A percentile compares a stretch with the other conserved stretches of the same genome.
phyloP scores from a whole-genome alignment of 37 sponge, comb jelly and placozoan species.

The Haliclona indistincta region DNA sequence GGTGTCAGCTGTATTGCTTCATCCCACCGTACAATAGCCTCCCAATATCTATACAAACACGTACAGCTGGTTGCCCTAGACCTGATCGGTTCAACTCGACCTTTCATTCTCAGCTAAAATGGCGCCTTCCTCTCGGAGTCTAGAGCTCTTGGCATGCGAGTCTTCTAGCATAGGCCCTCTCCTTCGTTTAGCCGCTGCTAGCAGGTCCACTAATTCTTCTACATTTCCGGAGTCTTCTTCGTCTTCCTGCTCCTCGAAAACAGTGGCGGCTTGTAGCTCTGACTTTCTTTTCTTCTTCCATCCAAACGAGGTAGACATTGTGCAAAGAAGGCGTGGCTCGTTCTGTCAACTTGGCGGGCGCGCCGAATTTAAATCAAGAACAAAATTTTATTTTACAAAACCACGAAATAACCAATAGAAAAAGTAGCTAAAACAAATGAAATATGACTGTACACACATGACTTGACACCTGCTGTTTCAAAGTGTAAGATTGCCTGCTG shows the following conservation, averaged over 20 bases:
- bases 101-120: conserved; percentile 75
- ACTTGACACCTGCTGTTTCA: too few relatives aligned
- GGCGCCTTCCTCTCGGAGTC: conserved; percentile 76
- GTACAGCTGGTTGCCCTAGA: not conserved
- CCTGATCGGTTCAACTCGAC: conserved; percentile 22
- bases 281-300: conserved; percentile 55
- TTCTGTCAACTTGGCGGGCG: too few relatives aligned
- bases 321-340: too few relatives aligned
- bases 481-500: too few relatives aligned
- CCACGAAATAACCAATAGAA: too few relatives aligned
- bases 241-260: not conserved
- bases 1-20: conserved; percentile 78
- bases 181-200: conserved; percentile 36
- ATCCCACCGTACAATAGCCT: conserved; percentile 76
- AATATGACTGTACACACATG: too few relatives aligned
- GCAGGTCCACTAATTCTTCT: conserved; percentile 42
- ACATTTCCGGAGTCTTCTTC: conserved; percentile 13
- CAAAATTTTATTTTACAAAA: too few relatives aligned
- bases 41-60: conserved; percentile 71
- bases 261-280: not conserved
- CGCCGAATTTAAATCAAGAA: too few relatives aligned
- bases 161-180: conserved; percentile 64
- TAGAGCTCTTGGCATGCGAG: conserved; percentile 31
- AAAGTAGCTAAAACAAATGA: too few relatives aligned
- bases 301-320: conserved; percentile 29